phyloP scores from a whole-genome alignment of 2,113 vertebrate genomes.

The Gnathonemus echidnorhynchus region DNA sequence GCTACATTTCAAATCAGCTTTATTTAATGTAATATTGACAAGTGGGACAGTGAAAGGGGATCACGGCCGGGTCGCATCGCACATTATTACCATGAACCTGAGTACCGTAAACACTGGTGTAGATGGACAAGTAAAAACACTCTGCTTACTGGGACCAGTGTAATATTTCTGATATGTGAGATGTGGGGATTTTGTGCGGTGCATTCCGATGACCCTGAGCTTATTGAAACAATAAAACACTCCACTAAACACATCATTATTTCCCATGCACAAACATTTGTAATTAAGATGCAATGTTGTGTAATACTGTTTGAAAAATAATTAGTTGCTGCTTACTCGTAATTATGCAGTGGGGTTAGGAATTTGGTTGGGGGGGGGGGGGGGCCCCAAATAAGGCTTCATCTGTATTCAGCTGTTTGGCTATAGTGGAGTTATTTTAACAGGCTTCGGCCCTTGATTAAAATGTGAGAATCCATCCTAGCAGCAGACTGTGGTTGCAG shows the following conservation, averaged over 20 bases:
- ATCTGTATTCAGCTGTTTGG: not conserved
- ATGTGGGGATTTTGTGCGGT: not conserved
- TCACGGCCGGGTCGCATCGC: not conserved
- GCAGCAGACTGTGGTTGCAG: not conserved
- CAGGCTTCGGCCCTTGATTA: not conserved
- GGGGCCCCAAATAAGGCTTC: not conserved
- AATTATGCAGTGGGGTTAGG: not conserved
- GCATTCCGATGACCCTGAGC: not conserved
- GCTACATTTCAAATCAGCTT: slow-evolving; percentile 9
- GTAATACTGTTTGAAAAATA: not conserved
- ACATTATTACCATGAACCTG: not conserved
- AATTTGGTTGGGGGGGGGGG: not conserved
- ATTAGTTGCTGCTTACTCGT: not conserved
- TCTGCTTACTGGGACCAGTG: not conserved
- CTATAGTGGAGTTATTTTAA: not conserved
- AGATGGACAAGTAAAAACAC: not conserved
- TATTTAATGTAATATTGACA: slow-evolving; percentile 13
- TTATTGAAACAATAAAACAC: not conserved
- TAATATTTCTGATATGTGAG: not conserved
- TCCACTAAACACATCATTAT: not conserved
- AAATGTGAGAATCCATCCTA: not conserved
- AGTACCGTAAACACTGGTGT: not conserved
- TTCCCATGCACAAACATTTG: slow-evolving; percentile 6
- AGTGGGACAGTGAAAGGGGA: not conserved
- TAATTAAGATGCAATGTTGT: slow-evolving; percentile 2